Conservation (phyloP, 2,113 vertebrate species). For the Opisthocomus hoazin region DNA sequence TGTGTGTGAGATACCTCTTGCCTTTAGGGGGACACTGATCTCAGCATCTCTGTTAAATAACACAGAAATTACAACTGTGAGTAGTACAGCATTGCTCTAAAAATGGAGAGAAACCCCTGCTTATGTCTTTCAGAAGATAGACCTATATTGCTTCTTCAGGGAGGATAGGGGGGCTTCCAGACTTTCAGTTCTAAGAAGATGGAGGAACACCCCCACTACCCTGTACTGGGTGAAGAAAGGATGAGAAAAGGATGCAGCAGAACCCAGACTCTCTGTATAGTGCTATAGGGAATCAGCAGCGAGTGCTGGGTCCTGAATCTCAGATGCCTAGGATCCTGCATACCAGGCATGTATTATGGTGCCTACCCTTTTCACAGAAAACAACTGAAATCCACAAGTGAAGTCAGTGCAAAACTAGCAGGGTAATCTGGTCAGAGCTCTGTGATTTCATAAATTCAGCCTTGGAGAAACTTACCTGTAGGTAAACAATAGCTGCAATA, state of each 20-base stretch:
- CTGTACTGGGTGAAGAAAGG: neutral
- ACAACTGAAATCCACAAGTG: neutral
- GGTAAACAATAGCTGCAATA: neutral
- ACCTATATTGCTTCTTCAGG: neutral
- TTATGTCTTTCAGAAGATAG: neutral
- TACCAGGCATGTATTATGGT: neutral
- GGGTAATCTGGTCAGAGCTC: neutral
- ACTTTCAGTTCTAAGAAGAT: neutral
- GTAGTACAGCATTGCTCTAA: neutral
- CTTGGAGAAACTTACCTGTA: neutral
- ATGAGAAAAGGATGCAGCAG: neutral
- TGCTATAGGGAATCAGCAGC: neutral
- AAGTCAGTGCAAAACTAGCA: neutral
- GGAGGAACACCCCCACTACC: neutral
- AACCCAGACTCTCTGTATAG: neutral
- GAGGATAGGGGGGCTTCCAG: neutral
- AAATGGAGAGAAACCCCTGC: neutral
- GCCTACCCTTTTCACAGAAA: neutral
- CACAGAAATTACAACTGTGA: neutral
- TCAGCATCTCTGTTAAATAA: neutral
- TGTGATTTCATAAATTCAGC: neutral
- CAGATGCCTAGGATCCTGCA: neutral
- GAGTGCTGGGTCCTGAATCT: neutral
- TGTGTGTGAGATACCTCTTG: rapidly evolving
- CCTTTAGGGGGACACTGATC: neutral